phyloP scores from a whole-genome alignment of 2,888 invertebrate genomes.

The Lagria hirta region DNA sequence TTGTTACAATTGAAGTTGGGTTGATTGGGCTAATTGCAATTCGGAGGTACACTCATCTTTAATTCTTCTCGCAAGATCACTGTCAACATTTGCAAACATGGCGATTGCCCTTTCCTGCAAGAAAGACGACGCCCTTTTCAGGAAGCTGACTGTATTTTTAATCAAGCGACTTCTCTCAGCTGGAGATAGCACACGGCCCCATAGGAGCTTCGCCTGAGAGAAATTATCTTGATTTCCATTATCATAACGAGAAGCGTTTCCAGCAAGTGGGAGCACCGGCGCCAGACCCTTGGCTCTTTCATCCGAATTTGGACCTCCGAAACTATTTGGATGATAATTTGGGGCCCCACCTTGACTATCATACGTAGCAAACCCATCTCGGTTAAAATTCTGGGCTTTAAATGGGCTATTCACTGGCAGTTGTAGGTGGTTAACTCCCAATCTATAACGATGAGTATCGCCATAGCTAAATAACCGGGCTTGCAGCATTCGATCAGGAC shows the following conservation, averaged over 20 bases:
- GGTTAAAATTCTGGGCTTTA: slow-evolving; percentile 75
- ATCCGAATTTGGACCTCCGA: slow-evolving; percentile 79
- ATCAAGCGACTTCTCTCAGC: slow-evolving; percentile 72
- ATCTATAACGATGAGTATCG: slow-evolving; percentile 87
- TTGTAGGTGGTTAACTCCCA: slow-evolving; percentile 89
- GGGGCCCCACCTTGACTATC: slow-evolving; percentile 88
- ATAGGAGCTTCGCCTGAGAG: slow-evolving; percentile 81
- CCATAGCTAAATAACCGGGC: slow-evolving; percentile 85
- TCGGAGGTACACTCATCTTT: too few relatives aligned
- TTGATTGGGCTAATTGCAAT: too few relatives aligned
- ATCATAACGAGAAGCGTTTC: slow-evolving; percentile 79
- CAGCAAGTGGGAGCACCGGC: slow-evolving; percentile 62
- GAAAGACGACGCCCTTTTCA: slow-evolving; percentile 77
- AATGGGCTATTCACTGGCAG: slow-evolving; percentile 94
- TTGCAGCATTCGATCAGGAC: slow-evolving; percentile 91
- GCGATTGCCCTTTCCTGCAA: slow-evolving; percentile 85
- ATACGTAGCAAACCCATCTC: slow-evolving; percentile 79
- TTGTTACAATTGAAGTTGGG: too few relatives aligned
- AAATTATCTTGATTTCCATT: slow-evolving; percentile 88
- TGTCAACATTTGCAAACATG: slow-evolving; percentile 78
- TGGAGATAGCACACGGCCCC: slow-evolving; percentile 79
- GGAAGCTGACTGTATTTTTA: slow-evolving; percentile 76
- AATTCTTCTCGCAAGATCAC: slow-evolving; percentile 74
- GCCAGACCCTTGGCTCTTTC: slow-evolving; percentile 63
- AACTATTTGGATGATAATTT: slow-evolving; percentile 97